These are phyloP conservation scores for Auanema sp. DNA, from an alignment of 2,888 invertebrate genomes.

Conservation along the genomic window DNA sequence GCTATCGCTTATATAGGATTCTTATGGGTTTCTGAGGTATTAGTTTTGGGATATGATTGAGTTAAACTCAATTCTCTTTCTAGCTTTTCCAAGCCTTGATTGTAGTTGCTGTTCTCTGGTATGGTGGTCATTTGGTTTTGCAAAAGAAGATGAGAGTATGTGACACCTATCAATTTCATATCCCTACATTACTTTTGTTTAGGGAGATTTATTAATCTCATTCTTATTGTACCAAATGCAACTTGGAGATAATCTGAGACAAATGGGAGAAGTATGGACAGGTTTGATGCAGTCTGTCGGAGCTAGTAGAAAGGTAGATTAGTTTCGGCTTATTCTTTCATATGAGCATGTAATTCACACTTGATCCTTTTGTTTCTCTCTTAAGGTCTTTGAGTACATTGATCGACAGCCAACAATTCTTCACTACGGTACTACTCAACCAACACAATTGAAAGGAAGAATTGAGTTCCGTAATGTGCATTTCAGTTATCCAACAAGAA, in stretches of 20 bases:
- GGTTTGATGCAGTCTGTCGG: conserved; percentile 68
- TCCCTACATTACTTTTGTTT: conserved; percentile 9
- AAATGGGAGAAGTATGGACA: conserved; percentile 66
- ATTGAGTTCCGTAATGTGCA: conserved; percentile 76
- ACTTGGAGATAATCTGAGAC: conserved; percentile 63
- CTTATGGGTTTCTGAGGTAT: conserved; percentile 59
- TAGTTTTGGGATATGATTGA: not conserved
- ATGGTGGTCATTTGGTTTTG: conserved; percentile 67
- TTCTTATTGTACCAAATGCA: conserved; percentile 68
- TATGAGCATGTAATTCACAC: not conserved
- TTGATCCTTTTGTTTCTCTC: conserved; percentile 7
- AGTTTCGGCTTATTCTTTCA: not conserved
- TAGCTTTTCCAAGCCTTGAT: conserved; percentile 61
- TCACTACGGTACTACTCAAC: conserved; percentile 35
- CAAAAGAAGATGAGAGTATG: conserved; percentile 43
- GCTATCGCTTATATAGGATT: conserved; percentile 61
- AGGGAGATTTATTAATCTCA: conserved; percentile 65
- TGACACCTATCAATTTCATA: not conserved
- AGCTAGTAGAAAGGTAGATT: conserved; percentile 65
- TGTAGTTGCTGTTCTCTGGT: conserved; percentile 65
- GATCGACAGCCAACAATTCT: conserved; percentile 64
- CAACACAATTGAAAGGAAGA: conserved; percentile 69
- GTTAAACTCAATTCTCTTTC: conserved; percentile 5
- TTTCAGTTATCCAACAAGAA: conserved; percentile 83
- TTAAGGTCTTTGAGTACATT: conserved; percentile 64